Evolutionary conservation across 2,113 vertebrate genomes (phyloP).

Genomic region (Microcebus ravelobensis): DNA sequence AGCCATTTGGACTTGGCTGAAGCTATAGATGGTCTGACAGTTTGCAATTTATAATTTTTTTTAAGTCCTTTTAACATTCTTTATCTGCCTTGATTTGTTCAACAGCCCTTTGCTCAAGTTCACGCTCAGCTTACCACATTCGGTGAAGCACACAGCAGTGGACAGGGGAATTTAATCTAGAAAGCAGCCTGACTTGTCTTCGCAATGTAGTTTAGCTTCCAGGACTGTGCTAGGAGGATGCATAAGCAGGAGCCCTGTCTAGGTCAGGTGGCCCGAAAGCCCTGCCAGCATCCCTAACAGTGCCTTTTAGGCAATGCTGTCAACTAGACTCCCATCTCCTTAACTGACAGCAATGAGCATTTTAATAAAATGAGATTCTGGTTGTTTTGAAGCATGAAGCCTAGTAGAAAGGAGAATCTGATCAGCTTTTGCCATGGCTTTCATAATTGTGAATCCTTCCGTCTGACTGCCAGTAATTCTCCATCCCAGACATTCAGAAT

Average conservation of each 20-base stretch:
- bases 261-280: slow-evolving; percentile 64
- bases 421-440: slow-evolving; percentile 62
- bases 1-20: slow-evolving; percentile 74
- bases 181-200: slow-evolving; percentile 69
- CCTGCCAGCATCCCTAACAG: slow-evolving; percentile 37
- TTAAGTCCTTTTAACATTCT: slow-evolving; percentile 72
- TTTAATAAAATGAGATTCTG: slow-evolving; percentile 64
- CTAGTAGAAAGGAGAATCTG: slow-evolving; percentile 65
- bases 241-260: slow-evolving; percentile 50
- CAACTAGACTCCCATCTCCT: slow-evolving; percentile 68
- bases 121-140: slow-evolving; percentile 73
- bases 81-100: slow-evolving; percentile 78
- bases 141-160: slow-evolving; percentile 65
- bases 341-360: slow-evolving; percentile 53
- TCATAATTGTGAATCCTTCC: slow-evolving; percentile 67
- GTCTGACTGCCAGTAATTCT: slow-evolving; percentile 57
- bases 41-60: slow-evolving; percentile 73
- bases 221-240: slow-evolving; percentile 53
- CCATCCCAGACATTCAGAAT: slow-evolving; percentile 58
- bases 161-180: slow-evolving; percentile 74
- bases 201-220: slow-evolving; percentile 62
- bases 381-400: slow-evolving; percentile 69
- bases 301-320: slow-evolving; percentile 58
- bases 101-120: slow-evolving; percentile 74
- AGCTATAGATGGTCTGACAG: slow-evolving; percentile 64